These are phyloP conservation scores for Periophthalmus magnuspinnatus DNA, from an alignment of 2,797 vertebrate genomes.

Conservation along the genomic window DNA sequence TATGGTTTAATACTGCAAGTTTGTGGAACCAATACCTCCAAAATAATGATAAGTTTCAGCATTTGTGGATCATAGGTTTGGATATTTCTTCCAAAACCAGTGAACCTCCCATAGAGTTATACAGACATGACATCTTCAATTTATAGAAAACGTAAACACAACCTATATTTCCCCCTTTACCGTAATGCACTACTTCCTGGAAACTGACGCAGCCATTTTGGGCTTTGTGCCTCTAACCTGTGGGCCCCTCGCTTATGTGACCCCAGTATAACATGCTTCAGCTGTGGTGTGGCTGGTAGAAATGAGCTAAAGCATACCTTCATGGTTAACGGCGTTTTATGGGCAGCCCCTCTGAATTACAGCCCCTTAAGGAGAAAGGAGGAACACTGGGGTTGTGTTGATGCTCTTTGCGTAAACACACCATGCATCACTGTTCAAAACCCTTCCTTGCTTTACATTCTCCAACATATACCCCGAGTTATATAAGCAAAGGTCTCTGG, in stretches of 20 bases:
- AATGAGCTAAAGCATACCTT: constrained; percentile 19
- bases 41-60: no score
- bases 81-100: no score
- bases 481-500: constrained; percentile 16
- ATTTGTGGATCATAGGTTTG: no score
- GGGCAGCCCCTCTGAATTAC: constrained; percentile 39
- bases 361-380: constrained; percentile 43
- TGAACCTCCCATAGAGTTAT: background rate
- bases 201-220: constrained; percentile 26
- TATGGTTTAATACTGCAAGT: no score
- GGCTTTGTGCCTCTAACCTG: constrained; percentile 10
- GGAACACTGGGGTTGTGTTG: constrained; percentile 43
- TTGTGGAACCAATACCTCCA: no score
- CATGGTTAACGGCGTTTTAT: constrained; percentile 39
- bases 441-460: constrained; percentile 42
- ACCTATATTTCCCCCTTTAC: constrained; percentile 19
- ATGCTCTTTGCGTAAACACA: constrained; percentile 55
- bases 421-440: constrained; percentile 42
- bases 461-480: constrained; percentile 43
- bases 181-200: constrained; percentile 44
- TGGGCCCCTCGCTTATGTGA: constrained; percentile 15
- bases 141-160: background rate
- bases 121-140: background rate
- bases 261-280: constrained; percentile 14
- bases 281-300: constrained; percentile 18